Evolutionary conservation across 2,113 vertebrate genomes (phyloP).

Genomic region (Pyxicephalus adspersus): DNA sequence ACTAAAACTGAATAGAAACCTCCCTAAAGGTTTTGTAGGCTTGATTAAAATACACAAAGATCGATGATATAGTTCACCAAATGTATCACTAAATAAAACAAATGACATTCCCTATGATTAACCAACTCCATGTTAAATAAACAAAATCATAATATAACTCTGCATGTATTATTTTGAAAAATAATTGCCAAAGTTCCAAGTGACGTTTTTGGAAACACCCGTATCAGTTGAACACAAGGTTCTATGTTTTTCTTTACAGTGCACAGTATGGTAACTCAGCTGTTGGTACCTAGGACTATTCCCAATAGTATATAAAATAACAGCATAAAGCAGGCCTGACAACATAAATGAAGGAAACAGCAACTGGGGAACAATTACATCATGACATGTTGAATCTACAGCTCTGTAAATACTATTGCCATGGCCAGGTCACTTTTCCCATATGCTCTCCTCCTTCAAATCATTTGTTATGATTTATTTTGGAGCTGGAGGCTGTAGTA

Average conservation of each 20-base stretch:
- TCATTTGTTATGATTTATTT: slow-evolving; percentile 35
- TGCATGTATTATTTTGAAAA: neutral
- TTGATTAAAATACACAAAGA: neutral
- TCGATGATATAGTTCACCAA: slow-evolving; percentile 9
- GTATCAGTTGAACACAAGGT: slow-evolving; percentile 20
- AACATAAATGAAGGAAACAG: slow-evolving; percentile 25
- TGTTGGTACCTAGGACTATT: slow-evolving; percentile 20
- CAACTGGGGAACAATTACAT: neutral
- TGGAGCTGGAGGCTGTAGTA: neutral
- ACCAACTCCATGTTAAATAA: neutral
- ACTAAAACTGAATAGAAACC: neutral
- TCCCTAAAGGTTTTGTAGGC: neutral
- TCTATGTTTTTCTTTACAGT: neutral
- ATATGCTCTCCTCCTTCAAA: slow-evolving; percentile 8
- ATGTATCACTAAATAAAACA: neutral
- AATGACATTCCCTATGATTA: slow-evolving; percentile 8
- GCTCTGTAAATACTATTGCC: slow-evolving; percentile 12
- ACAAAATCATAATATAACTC: slow-evolving; percentile 1
- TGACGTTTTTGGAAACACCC: slow-evolving; percentile 17
- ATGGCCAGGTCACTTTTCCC: slow-evolving; percentile 18
- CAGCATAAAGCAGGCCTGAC: slow-evolving; percentile 15
- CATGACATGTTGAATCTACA: slow-evolving; percentile 36
- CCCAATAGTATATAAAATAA: slow-evolving; percentile 29
- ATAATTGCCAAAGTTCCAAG: neutral
- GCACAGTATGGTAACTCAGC: neutral